Conservation (phyloP, 2,113 vertebrate genomes). For the Pseudonaja textilis region DNA sequence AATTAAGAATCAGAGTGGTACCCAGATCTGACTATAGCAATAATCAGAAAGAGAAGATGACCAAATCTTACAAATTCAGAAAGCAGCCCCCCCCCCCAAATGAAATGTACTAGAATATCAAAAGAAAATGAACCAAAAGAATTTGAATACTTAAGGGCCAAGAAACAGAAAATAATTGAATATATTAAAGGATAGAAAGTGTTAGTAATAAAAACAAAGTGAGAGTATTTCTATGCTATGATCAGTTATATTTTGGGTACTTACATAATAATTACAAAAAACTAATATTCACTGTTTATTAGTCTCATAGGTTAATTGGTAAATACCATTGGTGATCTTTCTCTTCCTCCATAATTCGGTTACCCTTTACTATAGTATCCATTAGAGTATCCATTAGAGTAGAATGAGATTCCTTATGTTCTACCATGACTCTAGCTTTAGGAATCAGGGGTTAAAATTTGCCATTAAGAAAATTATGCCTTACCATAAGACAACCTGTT, state of each 20-base stretch:
- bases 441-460: constrained; percentile 23
- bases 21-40: background rate
- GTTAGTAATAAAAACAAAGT: background rate
- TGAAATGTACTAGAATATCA: background rate
- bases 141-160: too few species aligned
- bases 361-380: background rate
- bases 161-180: background rate
- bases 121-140: background rate
- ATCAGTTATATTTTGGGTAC: background rate
- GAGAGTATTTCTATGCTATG: background rate
- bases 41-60: background rate
- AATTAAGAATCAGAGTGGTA: background rate
- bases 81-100: background rate
- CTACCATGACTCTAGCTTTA: background rate
- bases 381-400: background rate
- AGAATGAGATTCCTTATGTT: background rate
- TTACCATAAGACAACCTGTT: constrained; percentile 1
- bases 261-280: background rate
- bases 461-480: constrained; percentile 3
- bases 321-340: background rate
- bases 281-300: background rate
- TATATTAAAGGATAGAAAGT: background rate
- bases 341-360: background rate
- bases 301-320: background rate
- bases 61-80: background rate